Base-by-base conservation (phyloP, 30 jellyfish, hydroid and myxozoan genomes). In the Turritopsis dohrnii region DNA sequence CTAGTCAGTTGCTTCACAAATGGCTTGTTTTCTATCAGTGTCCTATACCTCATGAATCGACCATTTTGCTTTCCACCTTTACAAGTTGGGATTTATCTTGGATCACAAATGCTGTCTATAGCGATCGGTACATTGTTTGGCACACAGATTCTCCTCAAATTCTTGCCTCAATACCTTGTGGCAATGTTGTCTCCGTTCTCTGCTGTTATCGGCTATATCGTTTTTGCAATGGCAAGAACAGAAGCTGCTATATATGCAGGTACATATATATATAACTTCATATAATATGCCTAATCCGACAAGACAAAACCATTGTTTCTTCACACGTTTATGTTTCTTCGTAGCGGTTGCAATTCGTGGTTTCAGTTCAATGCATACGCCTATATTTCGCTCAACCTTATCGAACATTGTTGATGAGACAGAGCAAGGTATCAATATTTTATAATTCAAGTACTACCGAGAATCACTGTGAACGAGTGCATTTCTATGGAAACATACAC, bases 21-120 rank as follows among this genome's bases (percentile, higher is more conserved):
- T 29, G 65, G 83, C 23, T 52, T 81, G 20, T n/a, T 79, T 52
- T 20, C 82, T 8, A 90, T 90, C 17, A 52, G 52, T n/a, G 74
- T 87, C 1, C 80, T 89, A 53, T 90, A 85, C 81, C 72, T 90
- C 0, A 74, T 84, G 53, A 90, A 90, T 53, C 54, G 91, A n/a
- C 97, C 97, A 28, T 83, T 90, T 69, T 90, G 97, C 53, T 86
- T 76, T 28, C 85, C 89, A 21, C 72, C 97, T 8, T 66, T 86
- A 71, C 82, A 80, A 21, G 87, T 90, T 77, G 97, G 97, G 1
- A 83, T 85, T 72, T 72, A 85, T 85, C 21, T 84, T 8, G 93
- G 94, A 1, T 76, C 95, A 18, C 92, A 89, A 16, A 77, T 85
- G 71, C 65, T 86, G 20, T 74, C 86, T 52, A 29, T 86, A 20